Base-by-base conservation (phyloP, 2,113 vertebrate species). In the Gasterosteus aculeatus region DNA sequence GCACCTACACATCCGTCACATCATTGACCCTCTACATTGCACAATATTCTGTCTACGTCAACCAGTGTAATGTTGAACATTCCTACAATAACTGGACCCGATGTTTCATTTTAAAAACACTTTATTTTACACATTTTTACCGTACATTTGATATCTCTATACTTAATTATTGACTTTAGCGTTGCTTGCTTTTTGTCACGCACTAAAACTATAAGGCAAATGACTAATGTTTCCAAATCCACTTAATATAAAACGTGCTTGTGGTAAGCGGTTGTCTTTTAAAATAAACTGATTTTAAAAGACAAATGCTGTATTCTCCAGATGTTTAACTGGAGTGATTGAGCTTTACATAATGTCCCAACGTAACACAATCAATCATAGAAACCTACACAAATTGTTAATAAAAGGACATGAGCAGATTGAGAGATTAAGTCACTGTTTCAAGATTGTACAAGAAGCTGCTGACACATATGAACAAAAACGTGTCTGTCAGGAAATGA, bases 401-500 rank as follows among this genome's bases (percentile, higher is more conserved):
- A 8, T 33, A 53, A 53, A 35, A n/a, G 3, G n/a, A 6, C 10
- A 0, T 16, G 14, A 26, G 8, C 1, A n/a, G 33, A 33, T 33
- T 33, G 11, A 8, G 7, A 26, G 46, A n/a, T 59, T 62, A 15
- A 72, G 11, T 44, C 29, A 69, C 7, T 7, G 35, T 57, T 71
- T 42, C 41, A 16, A 31, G 66, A 77, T 78, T 75, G 69, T 51
- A 76, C 42, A 41, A 15, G 39, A 73, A 81, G 78, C 69, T 66
- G 77, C 69, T 84, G 80, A 81, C 74, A 77, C 69, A 76, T 35
- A 29, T 38, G 31, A 61, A 67, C 49, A 75, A 72, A 82, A 70
- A 76, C 61, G 3, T 69, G 62, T 75, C 29, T 46, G 63, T 31
- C 80, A 82, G 87, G 85, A 85, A 87, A 81, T 72, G 61, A 62